These are phyloP conservation scores for Charanyca ferruginea DNA, from an alignment of 2,888 invertebrate species.

Conservation along the genomic window DNA sequence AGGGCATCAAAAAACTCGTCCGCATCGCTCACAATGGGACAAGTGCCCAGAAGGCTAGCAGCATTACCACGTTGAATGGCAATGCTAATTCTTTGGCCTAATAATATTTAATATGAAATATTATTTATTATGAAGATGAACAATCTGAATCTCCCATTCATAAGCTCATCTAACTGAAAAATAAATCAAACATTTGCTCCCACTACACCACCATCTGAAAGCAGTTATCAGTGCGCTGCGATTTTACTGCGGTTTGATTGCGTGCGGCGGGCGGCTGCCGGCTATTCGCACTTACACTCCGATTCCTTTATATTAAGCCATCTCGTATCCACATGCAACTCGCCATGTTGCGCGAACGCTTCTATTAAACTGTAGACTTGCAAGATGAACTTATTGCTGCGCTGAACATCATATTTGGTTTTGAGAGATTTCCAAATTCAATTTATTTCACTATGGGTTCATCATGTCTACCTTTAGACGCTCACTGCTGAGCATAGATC, in stretches of 20 bases:
- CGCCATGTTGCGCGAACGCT: slow-evolving; percentile 44
- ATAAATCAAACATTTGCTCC: slow-evolving; percentile 24
- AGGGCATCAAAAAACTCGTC: no score
- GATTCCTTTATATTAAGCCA: slow-evolving; percentile 79
- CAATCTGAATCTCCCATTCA: background rate
- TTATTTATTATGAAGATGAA: no score
- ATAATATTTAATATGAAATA: no score
- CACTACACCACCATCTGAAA: slow-evolving; percentile 61
- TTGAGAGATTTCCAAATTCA: background rate
- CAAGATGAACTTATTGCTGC: slow-evolving; percentile 45
- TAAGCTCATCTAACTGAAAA: background rate
- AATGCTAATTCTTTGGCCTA: no score
- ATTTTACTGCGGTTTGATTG: slow-evolving; percentile 84
- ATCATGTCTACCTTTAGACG: no score
- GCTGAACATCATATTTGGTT: slow-evolving; percentile 25
- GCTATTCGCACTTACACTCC: slow-evolving; percentile 70
- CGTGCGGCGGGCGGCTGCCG: slow-evolving; percentile 69
- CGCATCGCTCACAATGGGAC: no score
- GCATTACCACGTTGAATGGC: no score
- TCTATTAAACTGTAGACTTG: slow-evolving; percentile 43
- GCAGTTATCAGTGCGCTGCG: slow-evolving; percentile 77
- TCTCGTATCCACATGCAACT: slow-evolving; percentile 59
- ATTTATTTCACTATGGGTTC: no score
- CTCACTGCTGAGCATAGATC: no score
- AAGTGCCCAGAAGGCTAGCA: no score